Percentiles rank a stretch among this genome's conserved stretches.
These are phyloP conservation scores for Aegotheles bennettii DNA, from an alignment of 2,113 vertebrate genomes.

Conservation along the genomic window DNA sequence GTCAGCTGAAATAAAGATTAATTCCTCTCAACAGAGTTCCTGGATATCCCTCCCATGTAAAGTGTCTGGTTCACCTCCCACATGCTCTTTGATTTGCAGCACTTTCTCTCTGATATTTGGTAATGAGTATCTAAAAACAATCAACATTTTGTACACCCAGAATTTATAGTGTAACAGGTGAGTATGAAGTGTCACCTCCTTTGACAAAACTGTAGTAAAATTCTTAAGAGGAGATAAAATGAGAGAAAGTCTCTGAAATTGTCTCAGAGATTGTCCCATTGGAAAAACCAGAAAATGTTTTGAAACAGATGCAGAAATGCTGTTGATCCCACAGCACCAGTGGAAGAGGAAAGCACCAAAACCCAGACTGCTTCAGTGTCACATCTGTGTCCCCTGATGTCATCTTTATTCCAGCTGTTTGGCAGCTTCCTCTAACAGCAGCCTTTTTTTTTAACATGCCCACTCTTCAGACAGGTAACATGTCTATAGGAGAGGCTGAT, in stretches of 20 bases:
- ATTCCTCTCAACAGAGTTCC: neutral
- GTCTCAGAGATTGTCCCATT: neutral
- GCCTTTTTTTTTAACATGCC: neutral
- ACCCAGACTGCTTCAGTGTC: neutral
- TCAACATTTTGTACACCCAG: neutral
- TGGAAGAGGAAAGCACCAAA: neutral
- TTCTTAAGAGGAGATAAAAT: neutral
- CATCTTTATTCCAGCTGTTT: neutral
- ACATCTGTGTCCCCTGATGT: neutral
- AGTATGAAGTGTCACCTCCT: neutral
- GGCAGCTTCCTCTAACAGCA: neutral
- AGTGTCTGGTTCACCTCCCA: neutral
- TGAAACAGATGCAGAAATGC: neutral
- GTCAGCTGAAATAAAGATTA: neutral
- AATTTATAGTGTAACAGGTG: neutral
- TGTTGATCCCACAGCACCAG: no score
- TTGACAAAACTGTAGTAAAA: neutral
- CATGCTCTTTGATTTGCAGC: neutral
- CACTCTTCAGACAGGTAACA: rapidly evolving
- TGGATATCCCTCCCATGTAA: neutral
- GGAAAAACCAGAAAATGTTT: neutral
- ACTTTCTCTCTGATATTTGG: neutral
- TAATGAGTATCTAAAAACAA: neutral
- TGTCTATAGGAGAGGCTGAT: neutral
- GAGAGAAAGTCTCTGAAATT: neutral